Base-by-base conservation (phyloP, 92 coral and sea anemone species). In the Phymanthus crucifer region DNA sequence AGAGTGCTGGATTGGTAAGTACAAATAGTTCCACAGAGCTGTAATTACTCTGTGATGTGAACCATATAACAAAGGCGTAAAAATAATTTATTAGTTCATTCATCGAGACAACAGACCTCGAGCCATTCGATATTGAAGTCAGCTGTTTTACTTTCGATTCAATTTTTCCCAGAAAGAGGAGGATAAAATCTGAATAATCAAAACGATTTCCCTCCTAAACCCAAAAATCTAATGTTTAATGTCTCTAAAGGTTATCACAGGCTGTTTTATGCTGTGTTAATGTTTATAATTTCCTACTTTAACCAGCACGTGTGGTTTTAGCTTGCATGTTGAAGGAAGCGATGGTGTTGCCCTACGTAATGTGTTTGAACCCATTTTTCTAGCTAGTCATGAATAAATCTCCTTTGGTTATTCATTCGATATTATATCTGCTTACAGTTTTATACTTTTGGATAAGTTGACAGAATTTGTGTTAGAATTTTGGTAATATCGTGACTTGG, bases 1-100 rank as follows among this genome's bases (percentile, higher is more conserved):
- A 95, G 98, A 95, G 89, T 95, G 98, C 75, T 95, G 98, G 98
- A 70, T 93, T 37, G 98, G 98, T 95, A 61, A 75, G 98, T 76
- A 17, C 3, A 38, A 24, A 6, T 61, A 0, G 29, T 29, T 61
- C 17, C 32, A 16, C 18, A 26, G 11, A 0, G 1, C 11, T 11
- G 29, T 10, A 34, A 29, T 61, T 29, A 12, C 33, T 29, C 17
- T 6, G 8, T 61, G 4, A 61, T 26, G 3, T 61, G 29, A 24
- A 8, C 64, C 33, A 61, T 19, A 61, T 29, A 61, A 61, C 32
- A 29, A 34, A 24, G 29, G 36, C 19, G 6, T 61, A 10, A 24
- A 11, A 5, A 11, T 61, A 29, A 61, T 27, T 61, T 61, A 24
- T 61, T 6, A 8, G 16, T 27, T 29, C 12, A 61, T 8, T 61